Evolutionary conservation across 1,140 invertebrate species (phyloP).

Genomic region (Triops cancriformis): DNA sequence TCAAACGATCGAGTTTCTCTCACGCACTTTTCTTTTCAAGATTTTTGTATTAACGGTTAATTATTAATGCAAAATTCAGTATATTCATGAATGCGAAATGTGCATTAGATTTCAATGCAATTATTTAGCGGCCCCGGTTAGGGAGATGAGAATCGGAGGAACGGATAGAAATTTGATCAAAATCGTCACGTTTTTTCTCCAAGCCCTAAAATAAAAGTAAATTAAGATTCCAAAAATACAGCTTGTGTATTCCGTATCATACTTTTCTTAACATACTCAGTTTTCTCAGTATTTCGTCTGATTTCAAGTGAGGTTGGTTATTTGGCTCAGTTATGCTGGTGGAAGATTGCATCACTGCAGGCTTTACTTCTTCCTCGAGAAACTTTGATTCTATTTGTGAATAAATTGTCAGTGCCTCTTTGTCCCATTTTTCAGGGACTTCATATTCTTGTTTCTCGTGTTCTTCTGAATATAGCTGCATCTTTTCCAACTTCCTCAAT

Average conservation of each 20-base stretch:
- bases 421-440: slow-evolving; percentile 12
- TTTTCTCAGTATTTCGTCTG: not conserved
- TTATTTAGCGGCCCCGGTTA: not conserved
- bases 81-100: no score
- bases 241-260: not conserved
- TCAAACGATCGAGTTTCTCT: no score
- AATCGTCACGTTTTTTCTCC: not conserved
- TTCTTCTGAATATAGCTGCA: not conserved
- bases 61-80: no score
- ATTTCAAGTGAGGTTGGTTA: not conserved
- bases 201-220: not conserved
- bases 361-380: not conserved
- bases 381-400: not conserved
- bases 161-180: not conserved
- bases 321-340: not conserved
- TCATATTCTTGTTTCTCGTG: slow-evolving; percentile 23
- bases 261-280: not conserved
- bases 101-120: no score
- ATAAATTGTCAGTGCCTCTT: not conserved
- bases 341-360: not conserved
- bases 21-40: no score
- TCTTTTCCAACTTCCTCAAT: slow-evolving; percentile 21
- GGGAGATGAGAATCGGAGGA: not conserved
- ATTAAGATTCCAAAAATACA: not conserved
- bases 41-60: no score